Percentiles rank a stretch among this genome's conserved stretches.
Evolutionary conservation across 2,113 vertebrate species (phyloP).

Genomic region (Vulpes lagopus): DNA sequence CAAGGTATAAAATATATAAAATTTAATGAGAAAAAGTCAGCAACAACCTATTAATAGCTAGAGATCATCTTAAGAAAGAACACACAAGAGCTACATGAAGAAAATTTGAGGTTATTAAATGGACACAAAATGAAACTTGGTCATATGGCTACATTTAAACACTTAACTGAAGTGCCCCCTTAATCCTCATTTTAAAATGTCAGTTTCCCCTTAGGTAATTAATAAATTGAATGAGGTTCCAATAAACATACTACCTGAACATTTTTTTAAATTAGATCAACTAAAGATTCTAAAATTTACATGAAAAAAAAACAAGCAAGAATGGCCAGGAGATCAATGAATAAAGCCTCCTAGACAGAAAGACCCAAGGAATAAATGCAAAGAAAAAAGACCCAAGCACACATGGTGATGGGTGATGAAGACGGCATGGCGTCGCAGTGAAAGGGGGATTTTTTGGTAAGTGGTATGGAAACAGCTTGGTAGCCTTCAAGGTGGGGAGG

Average conservation of each 20-base stretch:
- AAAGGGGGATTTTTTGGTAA: neutral
- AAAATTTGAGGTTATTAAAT: neutral
- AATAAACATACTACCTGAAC: neutral
- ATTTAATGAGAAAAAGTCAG: neutral
- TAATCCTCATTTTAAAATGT: neutral
- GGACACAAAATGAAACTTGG: neutral
- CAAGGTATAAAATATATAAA: neutral
- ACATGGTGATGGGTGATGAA: neutral
- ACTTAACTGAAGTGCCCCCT: too few relatives aligned
- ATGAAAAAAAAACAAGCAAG: neutral
- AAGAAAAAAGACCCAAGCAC: neutral
- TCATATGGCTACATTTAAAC: neutral
- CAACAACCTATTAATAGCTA: neutral
- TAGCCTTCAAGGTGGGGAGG: neutral
- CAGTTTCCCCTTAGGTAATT: neutral
- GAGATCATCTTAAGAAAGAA: neutral
- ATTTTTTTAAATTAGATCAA: neutral
- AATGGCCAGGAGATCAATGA: neutral
- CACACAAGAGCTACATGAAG: neutral
- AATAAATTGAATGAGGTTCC: neutral
- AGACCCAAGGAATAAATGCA: neutral
- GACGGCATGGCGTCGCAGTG: accelerated
- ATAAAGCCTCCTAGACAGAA: neutral
- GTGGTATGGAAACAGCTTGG: neutral
- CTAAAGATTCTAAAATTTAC: neutral